Base-by-base conservation (phyloP, 2,113 vertebrate species). In the Loxodonta africana region DNA sequence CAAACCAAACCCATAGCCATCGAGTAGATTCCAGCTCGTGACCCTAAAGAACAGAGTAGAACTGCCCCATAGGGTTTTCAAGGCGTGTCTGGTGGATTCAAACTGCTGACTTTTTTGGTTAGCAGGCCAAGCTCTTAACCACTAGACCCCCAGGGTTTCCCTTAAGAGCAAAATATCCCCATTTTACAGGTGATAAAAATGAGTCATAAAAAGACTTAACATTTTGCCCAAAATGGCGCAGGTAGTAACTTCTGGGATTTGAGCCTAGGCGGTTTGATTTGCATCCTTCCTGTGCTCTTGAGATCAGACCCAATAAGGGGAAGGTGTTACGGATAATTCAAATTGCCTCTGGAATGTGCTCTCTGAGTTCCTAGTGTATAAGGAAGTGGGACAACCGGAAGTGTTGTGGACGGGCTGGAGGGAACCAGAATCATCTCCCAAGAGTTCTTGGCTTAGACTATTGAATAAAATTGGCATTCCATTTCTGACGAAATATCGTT, bases 401-500 rank as follows among this genome's bases (percentile, higher is more conserved):
- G 30, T 26, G 33, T 53, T 80, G 4, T 12, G 63, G 51, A 57
- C 1, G 30, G 30, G 48, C 67, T 23, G 26, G 46, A 8, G 18
- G 76, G 26, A 17, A 17, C 5, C 83, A 60, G 60, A 76, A 26
- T 69, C 41, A 87, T 57, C 44, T 46, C 84, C 23, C 51, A 21
- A n/a, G 46, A 65, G 37, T 80, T 71, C 65, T 33, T 57, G 37
- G 37, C 37, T 85, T 74, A 85, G 25, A 48, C 65, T 78, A 88
- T 60, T 86, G 81, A 93, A 81, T 83, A 65, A 84, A 95, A 57
- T 30, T 78, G 78, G 5, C 74, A 33, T 83, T 90, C 67, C 33
- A 30, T 96, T 77, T 95, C 62, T 95, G 83, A 77, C 67, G 41
- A 81, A 90, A 82, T 63, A 33, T 76, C 57, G 95, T 77, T 76